Evolutionary conservation across 2,888 invertebrate genomes (phyloP).

Genomic region (Latheticus oryzae): DNA sequence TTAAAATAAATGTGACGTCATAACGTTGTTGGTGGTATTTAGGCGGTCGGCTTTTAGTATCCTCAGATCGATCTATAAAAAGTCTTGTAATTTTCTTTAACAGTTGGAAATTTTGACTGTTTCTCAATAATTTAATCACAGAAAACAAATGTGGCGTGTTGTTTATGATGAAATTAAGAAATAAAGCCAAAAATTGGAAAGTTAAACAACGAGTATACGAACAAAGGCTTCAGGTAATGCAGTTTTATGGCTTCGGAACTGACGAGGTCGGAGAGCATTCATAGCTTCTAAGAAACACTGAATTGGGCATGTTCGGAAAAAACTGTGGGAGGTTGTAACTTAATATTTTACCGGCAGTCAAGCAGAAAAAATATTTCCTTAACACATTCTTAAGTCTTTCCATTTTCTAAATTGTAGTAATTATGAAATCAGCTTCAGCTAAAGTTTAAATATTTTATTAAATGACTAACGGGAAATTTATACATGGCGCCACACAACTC

Average conservation of each 20-base stretch:
- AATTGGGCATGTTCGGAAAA: constrained; percentile 36
- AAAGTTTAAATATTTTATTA: constrained; percentile 29
- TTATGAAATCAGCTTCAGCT: constrained; percentile 21
- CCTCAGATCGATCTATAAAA: constrained; percentile 40
- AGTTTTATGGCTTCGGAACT: constrained; percentile 33
- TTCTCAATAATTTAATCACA: constrained; percentile 7
- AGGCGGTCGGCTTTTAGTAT: constrained; percentile 44
- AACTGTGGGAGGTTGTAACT: constrained; percentile 39
- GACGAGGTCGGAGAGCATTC: constrained; percentile 37
- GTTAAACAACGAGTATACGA: constrained; percentile 34
- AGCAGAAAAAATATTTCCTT: constrained; percentile 28
- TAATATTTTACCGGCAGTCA: constrained; percentile 31
- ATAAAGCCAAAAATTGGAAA: constrained; percentile 40
- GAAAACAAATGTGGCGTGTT: no score
- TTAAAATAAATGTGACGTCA: constrained; percentile 50
- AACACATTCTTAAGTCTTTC: constrained; percentile 14
- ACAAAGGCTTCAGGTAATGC: constrained; percentile 40
- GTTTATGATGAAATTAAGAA: constrained; percentile 40
- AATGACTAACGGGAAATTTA: constrained; percentile 40
- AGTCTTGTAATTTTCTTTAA: constrained; percentile 43
- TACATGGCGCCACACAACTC: constrained; percentile 39
- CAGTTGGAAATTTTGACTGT: constrained; percentile 7
- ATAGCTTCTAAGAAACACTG: constrained; percentile 39
- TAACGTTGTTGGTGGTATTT: constrained; percentile 49
- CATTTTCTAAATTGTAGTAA: constrained; percentile 1